Conservation (phyloP, 2,797 vertebrate species). For the Ctenochaetus hawaiiensis region DNA sequence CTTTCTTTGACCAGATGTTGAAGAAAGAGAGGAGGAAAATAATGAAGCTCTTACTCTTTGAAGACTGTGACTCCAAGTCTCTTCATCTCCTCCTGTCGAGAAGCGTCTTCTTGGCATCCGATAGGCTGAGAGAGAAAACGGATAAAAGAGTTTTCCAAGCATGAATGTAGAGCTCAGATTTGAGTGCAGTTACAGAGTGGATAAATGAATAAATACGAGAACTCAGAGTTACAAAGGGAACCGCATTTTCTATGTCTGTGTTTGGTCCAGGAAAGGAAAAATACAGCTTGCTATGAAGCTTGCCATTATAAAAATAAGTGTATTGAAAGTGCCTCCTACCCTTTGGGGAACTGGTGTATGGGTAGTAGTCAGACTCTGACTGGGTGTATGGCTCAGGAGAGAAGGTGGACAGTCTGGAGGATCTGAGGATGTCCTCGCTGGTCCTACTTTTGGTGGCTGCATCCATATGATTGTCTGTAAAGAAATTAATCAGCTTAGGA, state of each 20-base stretch:
- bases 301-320: background rate
- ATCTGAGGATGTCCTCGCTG: slow-evolving; percentile 94
- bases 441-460: slow-evolving; percentile 96
- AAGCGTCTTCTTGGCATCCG: slow-evolving; percentile 89
- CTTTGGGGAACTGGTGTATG: slow-evolving; percentile 92
- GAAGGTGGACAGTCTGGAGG: slow-evolving; percentile 94
- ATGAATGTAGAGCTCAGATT: slow-evolving; percentile 34
- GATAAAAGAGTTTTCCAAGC: slow-evolving; percentile 63
- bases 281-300: background rate
- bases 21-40: slow-evolving; percentile 59
- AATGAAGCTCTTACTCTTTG: slow-evolving; percentile 89
- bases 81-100: slow-evolving; percentile 94
- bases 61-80: slow-evolving; percentile 92
- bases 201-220: slow-evolving; percentile 50
- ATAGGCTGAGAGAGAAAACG: slow-evolving; percentile 76
- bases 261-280: slow-evolving; percentile 17
- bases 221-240: slow-evolving; percentile 42
- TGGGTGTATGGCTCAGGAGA: slow-evolving; percentile 93
- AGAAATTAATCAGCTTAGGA: slow-evolving; percentile 2
- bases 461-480: slow-evolving; percentile 74
- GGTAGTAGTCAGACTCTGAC: slow-evolving; percentile 92
- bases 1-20: slow-evolving; percentile 38
- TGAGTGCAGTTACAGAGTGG: slow-evolving; percentile 32
- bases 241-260: slow-evolving; percentile 4
- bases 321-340: slow-evolving; percentile 76